These are phyloP conservation scores for Bettongia penicillata DNA, from an alignment of 2,113 vertebrate genomes.

Conservation along the genomic window DNA sequence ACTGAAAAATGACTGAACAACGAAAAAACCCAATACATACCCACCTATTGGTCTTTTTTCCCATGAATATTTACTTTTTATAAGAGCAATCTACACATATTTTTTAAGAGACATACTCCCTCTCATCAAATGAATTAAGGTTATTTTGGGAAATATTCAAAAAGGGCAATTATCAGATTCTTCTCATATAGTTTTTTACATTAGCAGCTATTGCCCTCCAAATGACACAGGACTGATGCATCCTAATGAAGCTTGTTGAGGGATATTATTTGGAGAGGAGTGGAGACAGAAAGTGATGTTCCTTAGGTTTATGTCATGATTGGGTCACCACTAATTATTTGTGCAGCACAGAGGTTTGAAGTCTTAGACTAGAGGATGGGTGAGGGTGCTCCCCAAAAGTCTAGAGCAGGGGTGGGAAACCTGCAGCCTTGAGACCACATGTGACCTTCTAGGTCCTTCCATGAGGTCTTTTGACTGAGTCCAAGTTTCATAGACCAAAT, in stretches of 20 bases:
- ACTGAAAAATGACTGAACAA: background rate
- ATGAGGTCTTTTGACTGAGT: too few relatives aligned
- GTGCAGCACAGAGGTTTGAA: background rate
- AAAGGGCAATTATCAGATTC: background rate
- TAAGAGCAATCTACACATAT: background rate
- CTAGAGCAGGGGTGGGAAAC: too few relatives aligned
- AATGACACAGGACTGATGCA: too few relatives aligned
- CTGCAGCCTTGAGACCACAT: too few relatives aligned
- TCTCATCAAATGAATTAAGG: background rate
- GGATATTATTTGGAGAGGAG: background rate
- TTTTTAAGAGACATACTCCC: background rate
- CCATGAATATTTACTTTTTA: background rate
- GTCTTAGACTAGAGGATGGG: too few relatives aligned
- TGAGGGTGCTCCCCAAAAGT: too few relatives aligned
- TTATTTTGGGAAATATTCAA: background rate
- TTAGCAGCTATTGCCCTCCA: background rate
- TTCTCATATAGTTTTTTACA: background rate
- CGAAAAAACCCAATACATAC: background rate
- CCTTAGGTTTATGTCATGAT: too few relatives aligned
- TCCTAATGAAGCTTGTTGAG: background rate
- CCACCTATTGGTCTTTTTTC: background rate
- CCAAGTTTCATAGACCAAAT: too few relatives aligned
- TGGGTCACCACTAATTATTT: too few relatives aligned
- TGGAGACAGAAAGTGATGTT: too few relatives aligned
- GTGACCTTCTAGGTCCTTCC: too few relatives aligned